Evolutionary conservation across 35 echinoderm and acorn worm species (phyloP), one percentile per base, ranked within the genome.

Genomic region (Stichopus chloronotus): DNA sequence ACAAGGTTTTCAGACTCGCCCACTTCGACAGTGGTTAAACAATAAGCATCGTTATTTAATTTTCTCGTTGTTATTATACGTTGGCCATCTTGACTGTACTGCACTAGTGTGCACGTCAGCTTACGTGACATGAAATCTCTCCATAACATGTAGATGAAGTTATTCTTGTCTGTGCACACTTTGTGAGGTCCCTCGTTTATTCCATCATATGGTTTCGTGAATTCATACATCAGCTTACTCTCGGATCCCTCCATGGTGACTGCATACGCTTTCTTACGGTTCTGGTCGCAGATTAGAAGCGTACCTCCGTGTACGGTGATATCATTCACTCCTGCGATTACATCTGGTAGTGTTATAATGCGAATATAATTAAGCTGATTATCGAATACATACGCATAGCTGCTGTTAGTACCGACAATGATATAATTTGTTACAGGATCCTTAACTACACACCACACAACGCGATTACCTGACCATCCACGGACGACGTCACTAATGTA

Each of bases 121-220:
- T 17, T n/a, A 17, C 2, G 69, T 72, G 17, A 72, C 5, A 72
- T 72, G 22, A 7, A 14, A 56, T 10, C 56, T 14, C 7, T 14
- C 81, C 81, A 83, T 20, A 83, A 56, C 14, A 83, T 14, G 81
- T 83, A 83, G 81, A 83, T 83, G 81, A n/a, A 55, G 8, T 20
- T 11, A 43, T 83, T 83, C 8, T 19, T 16, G 52, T 83, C 81
- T 20, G 81, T 57, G 56, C 81, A 83, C 1, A 55, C 52, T 56
- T 11, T 83, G 6, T 10, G 4, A 9, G 81, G 81, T 19, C 8
- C 16, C 52, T 5, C 54, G 52, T 55, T 17, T 10, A 4, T 8
- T 20, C 52, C 30, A 19, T 57, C 11, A 83, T 83, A 53, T 55
- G 81, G 81, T 83, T 83, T 83, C 5, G 8, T 83, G 52, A 83